A percentile compares a stretch with the other conserved stretches of the same genome.
These are phyloP conservation scores for Cerceris ruficornis DNA, from an alignment of 2,888 invertebrate species.

Conservation along the genomic window DNA sequence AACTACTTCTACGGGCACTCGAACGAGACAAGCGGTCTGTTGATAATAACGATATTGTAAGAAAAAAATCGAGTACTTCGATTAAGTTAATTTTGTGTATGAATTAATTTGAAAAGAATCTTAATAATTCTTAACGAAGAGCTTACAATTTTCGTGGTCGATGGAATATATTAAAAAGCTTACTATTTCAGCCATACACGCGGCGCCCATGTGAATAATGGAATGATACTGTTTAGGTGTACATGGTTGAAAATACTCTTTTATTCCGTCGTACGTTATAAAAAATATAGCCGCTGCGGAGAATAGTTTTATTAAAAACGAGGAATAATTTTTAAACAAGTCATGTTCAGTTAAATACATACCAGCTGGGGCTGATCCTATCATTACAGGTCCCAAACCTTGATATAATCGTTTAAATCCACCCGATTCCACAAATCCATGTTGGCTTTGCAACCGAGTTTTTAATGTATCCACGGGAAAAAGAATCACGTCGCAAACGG, in stretches of 20 bases:
- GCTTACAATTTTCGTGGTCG: neutral
- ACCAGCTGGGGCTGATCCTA: slow-evolving; percentile 93
- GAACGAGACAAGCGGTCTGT: slow-evolving; percentile 93
- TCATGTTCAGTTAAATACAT: slow-evolving; percentile 49
- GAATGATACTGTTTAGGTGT: slow-evolving; percentile 85
- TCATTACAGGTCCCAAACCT: slow-evolving; percentile 90
- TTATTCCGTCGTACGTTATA: slow-evolving; percentile 92
- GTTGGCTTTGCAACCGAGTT: slow-evolving; percentile 95
- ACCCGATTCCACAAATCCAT: slow-evolving; percentile 94
- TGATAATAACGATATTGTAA: neutral
- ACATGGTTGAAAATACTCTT: slow-evolving; percentile 84
- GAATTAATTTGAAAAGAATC: neutral
- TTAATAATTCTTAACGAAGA: neutral
- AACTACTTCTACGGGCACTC: slow-evolving; percentile 98
- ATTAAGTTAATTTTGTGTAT: neutral
- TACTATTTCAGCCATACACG: slow-evolving; percentile 94
- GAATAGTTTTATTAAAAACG: neutral
- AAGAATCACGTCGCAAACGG: slow-evolving; percentile 93
- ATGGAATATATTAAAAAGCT: neutral
- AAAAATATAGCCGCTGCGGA: slow-evolving; percentile 92
- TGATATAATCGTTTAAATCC: slow-evolving; percentile 92
- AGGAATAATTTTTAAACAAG: neutral
- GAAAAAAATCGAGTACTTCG: neutral
- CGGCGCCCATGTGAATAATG: slow-evolving; percentile 91
- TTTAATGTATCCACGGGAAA: slow-evolving; percentile 98